These are phyloP conservation scores for Tilapia sparmanii DNA, from an alignment of 2,113 vertebrate species.

Conservation along the genomic window DNA sequence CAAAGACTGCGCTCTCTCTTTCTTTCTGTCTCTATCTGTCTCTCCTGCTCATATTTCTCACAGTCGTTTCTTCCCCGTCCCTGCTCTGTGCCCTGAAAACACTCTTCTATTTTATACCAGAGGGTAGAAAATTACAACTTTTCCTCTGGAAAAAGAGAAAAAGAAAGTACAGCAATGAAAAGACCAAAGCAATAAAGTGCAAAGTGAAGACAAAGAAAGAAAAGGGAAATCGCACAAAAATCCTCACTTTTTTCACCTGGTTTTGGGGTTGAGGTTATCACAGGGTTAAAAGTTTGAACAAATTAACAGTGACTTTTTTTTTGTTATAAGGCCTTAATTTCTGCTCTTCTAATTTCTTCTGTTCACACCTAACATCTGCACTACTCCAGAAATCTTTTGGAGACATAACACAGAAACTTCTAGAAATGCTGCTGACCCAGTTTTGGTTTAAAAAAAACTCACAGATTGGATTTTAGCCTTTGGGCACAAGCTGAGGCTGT, in stretches of 20 bases:
- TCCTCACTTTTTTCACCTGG: background rate
- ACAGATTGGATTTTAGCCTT: background rate
- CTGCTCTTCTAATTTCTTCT: background rate
- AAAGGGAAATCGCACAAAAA: background rate
- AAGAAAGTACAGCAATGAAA: background rate
- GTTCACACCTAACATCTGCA: background rate
- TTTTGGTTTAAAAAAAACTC: background rate
- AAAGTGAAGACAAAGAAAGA: background rate
- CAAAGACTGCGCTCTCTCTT: conserved; percentile 48
- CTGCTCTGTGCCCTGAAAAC: conserved; percentile 6
- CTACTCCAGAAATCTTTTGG: background rate
- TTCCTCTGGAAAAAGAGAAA: conserved; percentile 24
- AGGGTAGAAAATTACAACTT: background rate
- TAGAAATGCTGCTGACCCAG: background rate
- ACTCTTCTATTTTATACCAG: background rate
- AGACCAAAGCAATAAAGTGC: background rate
- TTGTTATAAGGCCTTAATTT: background rate
- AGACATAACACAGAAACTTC: background rate
- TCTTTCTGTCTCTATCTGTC: background rate
- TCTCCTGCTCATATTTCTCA: conserved; percentile 40
- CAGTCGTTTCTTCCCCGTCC: background rate
- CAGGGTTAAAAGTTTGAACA: background rate
- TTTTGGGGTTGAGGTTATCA: background rate
- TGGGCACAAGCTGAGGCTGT: background rate
- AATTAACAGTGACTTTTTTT: background rate